Conservation (phyloP, 2,888 invertebrate species). For the Sericinus montela region DNA sequence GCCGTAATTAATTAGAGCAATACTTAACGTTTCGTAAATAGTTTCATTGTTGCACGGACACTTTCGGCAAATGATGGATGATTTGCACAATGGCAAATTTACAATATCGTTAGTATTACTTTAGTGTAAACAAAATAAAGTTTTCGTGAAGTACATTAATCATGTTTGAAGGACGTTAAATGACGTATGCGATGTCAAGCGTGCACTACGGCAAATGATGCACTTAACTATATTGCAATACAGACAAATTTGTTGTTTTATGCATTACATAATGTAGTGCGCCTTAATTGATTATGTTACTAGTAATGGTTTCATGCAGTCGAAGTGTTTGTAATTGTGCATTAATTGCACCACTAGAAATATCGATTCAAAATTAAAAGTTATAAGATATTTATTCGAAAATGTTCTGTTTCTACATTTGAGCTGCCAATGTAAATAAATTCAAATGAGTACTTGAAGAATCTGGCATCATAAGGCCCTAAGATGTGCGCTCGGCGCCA, state of each 20-base stretch:
- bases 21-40: constrained; percentile 47
- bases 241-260: constrained; percentile 47
- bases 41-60: constrained; percentile 42
- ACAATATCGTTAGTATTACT: not conserved
- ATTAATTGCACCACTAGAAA: not conserved
- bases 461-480: not conserved
- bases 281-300: constrained; percentile 27
- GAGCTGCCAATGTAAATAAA: not conserved
- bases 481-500: too few species aligned
- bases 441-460: not conserved
- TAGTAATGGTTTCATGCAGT: constrained; percentile 25
- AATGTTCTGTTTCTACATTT: too few species aligned
- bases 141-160: constrained; percentile 3
- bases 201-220: constrained; percentile 41
- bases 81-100: constrained; percentile 10
- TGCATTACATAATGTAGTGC: constrained; percentile 23
- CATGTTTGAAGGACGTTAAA: constrained; percentile 9
- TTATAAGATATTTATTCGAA: too few species aligned
- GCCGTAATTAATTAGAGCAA: constrained; percentile 42
- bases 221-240: constrained; percentile 54
- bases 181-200: constrained; percentile 14
- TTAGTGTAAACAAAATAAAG: constrained; percentile 4
- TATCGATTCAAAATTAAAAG: not conserved
- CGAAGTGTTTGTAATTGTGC: constrained; percentile 5
- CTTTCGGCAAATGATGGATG: constrained; percentile 54